These are phyloP conservation scores for Polyodon spathula DNA, from an alignment of 2,113 vertebrate species.

Conservation along the genomic window DNA sequence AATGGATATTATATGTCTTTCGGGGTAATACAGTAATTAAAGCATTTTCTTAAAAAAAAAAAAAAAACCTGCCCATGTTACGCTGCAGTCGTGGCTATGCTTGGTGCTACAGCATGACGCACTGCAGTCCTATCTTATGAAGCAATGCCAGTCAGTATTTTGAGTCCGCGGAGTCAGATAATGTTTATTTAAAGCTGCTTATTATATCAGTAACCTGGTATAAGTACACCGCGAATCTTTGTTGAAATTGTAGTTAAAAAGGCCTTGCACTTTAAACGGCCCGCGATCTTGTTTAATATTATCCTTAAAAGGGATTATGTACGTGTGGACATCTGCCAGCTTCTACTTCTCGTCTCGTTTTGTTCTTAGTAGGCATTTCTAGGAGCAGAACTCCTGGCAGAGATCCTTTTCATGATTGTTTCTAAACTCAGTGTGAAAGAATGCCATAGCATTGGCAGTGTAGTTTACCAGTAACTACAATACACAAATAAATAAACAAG, in stretches of 20 bases:
- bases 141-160: conserved; percentile 35
- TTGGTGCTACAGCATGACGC: conserved; percentile 54
- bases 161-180: conserved; percentile 32
- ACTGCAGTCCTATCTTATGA: conserved; percentile 57
- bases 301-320: conserved; percentile 57
- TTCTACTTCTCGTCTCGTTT: neutral
- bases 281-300: conserved; percentile 33
- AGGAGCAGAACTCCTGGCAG: too few species aligned
- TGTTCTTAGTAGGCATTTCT: too few species aligned
- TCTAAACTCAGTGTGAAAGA: too few species aligned
- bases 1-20: too few species aligned
- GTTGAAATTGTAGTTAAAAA: conserved; percentile 18
- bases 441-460: too few species aligned
- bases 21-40: conserved; percentile 4
- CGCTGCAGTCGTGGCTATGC: conserved; percentile 54
- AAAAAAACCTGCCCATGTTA: conserved; percentile 46
- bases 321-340: neutral
- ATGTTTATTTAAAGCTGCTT: conserved; percentile 54
- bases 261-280: conserved; percentile 1
- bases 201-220: conserved; percentile 7
- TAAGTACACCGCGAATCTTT: conserved; percentile 37
- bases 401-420: too few species aligned
- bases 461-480: too few species aligned
- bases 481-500: too few species aligned
- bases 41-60: conserved; percentile 24